Conservation (phyloP, 1,140 invertebrate genomes). For the Halesus radiatus region DNA sequence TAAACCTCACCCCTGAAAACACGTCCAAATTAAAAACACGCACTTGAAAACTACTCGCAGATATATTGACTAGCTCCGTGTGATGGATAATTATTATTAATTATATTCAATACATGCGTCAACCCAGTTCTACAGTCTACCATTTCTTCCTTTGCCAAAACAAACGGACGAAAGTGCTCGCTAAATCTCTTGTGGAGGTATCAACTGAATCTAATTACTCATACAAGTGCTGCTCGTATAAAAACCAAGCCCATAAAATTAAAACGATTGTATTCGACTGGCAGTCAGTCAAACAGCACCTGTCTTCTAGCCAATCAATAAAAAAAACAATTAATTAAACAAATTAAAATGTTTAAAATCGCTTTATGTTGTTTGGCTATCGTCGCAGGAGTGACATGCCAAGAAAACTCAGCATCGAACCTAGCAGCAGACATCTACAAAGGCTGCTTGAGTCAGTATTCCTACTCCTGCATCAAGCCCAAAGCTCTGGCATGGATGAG, state of each 20-base stretch:
- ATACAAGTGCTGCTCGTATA: conserved; percentile 63
- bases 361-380: conserved; percentile 29
- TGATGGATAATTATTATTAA: background rate
- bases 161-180: background rate
- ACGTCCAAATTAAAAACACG: no score
- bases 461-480: conserved; percentile 80
- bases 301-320: background rate
- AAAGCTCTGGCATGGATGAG: conserved; percentile 82
- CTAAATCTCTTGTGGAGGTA: no score
- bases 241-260: conserved; percentile 67
- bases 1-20: no score
- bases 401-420: conserved; percentile 69
- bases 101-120: conserved; percentile 42
- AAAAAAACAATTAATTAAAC: background rate
- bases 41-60: no score
- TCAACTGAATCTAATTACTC: background rate
- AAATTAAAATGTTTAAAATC: conserved; percentile 27
- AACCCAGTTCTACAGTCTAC: conserved; percentile 49
- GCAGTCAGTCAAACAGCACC: conserved; percentile 63
- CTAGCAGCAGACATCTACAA: conserved; percentile 75
- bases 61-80: no score
- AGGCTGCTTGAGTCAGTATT: conserved; percentile 75
- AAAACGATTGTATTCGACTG: conserved; percentile 67
- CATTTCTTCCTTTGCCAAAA: background rate
- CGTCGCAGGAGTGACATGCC: conserved; percentile 20